Evolutionary conservation across 2,888 invertebrate genomes (phyloP), one percentile per base, ranked within the genome.

Genomic region (Nezara viridula): DNA sequence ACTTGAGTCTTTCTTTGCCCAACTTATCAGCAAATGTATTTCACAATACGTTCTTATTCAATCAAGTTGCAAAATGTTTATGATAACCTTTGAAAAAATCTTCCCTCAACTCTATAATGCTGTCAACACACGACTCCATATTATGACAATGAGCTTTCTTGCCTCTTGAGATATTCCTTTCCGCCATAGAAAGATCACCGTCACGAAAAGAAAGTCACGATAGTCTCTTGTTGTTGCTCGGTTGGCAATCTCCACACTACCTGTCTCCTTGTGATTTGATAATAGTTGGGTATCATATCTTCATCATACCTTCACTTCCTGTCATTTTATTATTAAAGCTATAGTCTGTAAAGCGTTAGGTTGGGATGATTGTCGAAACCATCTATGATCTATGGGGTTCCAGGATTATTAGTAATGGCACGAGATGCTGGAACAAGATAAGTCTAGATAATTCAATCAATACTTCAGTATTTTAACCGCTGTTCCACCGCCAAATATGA

Each of bases 171-270:
- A 47, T 81, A n/a, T n/a, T n/a, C 81, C 81, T 81, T 81, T 81
- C 44, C 81, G n/a, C 81, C 81, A 81, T 81, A n/a, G 81, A 24
- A 81, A 81, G 81, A 81, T 47, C 81, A 47, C 81, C 40, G 44
- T 81, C 44, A 81, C 81, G 81, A 47, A 81, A 81, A 81, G 81
- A 81, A 81, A 81, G 81, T 81, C 81, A 81, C 44, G 81, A 81
- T 81, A 6, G 44, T n/a, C 24, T 7, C n/a, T 81, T 47, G 81
- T 81, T 81, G 14, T 81, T 40, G 3, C 44, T 81, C 44, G n/a
- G 24, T 10, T 24, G 3, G 81, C 81, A 81, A 73, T 44, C 81
- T n/a, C 81, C 44, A 81, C 81, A 81, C 81, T 44, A 47, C 81
- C 81, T 47, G 81, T 81, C 40, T 81, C 44, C 81, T 10, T 7